These are phyloP conservation scores for Eledona agricola DNA, from an alignment of 2,888 invertebrate species.

Conservation along the genomic window DNA sequence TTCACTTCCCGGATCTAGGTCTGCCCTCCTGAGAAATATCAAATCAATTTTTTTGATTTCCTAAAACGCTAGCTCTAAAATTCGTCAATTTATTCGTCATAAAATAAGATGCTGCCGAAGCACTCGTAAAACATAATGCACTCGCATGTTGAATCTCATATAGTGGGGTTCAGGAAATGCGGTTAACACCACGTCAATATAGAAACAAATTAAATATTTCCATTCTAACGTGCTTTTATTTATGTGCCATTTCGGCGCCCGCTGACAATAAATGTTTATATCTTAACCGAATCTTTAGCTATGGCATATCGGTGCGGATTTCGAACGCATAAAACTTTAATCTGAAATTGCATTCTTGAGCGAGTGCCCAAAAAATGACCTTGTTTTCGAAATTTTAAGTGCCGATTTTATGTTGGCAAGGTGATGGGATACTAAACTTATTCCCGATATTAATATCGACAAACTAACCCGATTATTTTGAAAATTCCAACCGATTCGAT, in stretches of 20 bases:
- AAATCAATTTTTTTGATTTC: too few relatives aligned
- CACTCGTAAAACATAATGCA: constrained; percentile 35
- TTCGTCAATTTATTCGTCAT: constrained; percentile 30
- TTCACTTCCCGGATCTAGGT: constrained; percentile 30
- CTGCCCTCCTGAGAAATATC: too few relatives aligned
- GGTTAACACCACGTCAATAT: constrained; percentile 42
- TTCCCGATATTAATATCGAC: too few relatives aligned
- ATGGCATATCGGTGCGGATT: constrained; percentile 31
- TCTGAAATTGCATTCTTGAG: constrained; percentile 25
- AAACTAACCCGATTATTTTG: too few relatives aligned
- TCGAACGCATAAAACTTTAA: constrained; percentile 32
- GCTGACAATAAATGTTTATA: constrained; percentile 44
- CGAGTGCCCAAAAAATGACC: constrained; percentile 9
- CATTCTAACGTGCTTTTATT: constrained; percentile 48
- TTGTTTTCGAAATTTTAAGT: constrained; percentile 13
- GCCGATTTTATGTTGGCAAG: too few relatives aligned
- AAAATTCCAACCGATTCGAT: too few relatives aligned
- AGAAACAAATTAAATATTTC: constrained; percentile 54
- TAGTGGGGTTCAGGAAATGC: constrained; percentile 28
- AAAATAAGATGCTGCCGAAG: constrained; percentile 36
- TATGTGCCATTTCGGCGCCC: constrained; percentile 48
- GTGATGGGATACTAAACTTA: too few relatives aligned
- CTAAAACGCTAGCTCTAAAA: constrained; percentile 19
- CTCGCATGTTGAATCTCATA: constrained; percentile 35
- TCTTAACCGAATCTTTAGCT: constrained; percentile 39